Evolutionary conservation across 2,797 vertebrate genomes (phyloP), one percentile per base, ranked within the genome.

Genomic region (Pseudocheirus occidentalis): DNA sequence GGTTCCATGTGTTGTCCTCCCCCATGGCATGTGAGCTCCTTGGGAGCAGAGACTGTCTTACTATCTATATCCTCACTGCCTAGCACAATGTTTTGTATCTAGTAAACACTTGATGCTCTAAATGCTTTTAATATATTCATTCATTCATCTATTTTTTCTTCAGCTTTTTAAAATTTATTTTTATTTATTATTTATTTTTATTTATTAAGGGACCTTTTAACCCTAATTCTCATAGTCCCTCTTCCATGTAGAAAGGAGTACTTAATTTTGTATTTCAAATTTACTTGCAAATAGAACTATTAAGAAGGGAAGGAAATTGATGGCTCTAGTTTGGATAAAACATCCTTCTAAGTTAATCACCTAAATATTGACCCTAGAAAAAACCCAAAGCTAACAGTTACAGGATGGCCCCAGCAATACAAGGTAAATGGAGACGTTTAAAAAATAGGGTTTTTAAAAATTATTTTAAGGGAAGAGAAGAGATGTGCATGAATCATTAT

Each of bases 351-450:
- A 73, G 53, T 56, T 66, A 31, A 92, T 46, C 58, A 92, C 92
- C 62, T 96, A 55, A 93, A 34, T 89, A 55, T 55, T 29, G 16
- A 94, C 89, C 95, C 91, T 94, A 95, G 95, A 97, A 95, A 94
- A 81, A 81, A 73, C 0, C n/a, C n/a, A 46, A 90, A 96, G 93
- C 52, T 62, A 66, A 73, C 9, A 55, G 91, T 90, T 62, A 93
- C 66, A 73, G 21, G 66, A 81, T 73, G n/a, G n/a, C 7, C 66
- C 18, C 18, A 46, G 62, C 4, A 66, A 66, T 16, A 18, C 11
- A 16, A 66, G 34, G 1, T 16, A 66, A 66, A 66, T 66, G 34
- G 62, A 66, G n/a, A n/a, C 34, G 34, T 66, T n/a, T n/a, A n/a
- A n/a, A n/a, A n/a, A 66, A n/a, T 62, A 62, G 3, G 11, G 13